Conservation (phyloP, 2,797 vertebrate genomes). For the Sardinella longiceps region DNA sequence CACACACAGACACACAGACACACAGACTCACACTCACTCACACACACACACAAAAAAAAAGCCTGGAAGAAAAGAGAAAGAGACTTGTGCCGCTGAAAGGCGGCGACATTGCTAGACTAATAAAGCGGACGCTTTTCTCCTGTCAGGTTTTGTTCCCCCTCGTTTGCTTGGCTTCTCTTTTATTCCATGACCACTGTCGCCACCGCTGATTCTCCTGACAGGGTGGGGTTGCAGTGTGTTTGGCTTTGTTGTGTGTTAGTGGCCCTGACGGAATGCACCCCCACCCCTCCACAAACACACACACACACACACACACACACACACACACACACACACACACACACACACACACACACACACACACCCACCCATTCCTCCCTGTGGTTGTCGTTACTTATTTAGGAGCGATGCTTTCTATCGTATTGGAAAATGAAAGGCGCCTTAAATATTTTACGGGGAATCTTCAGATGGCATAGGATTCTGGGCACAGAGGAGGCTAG, state of each 20-base stretch:
- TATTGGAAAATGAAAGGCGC: slow-evolving; percentile 74
- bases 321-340: slow-evolving; percentile 8
- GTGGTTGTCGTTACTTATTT: slow-evolving; percentile 82
- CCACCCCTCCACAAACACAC: background rate
- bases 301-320: slow-evolving; percentile 28
- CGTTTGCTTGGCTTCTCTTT: background rate
- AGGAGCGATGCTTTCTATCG: slow-evolving; percentile 74
- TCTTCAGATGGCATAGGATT: background rate
- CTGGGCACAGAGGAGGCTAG: background rate
- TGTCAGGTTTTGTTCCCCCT: slow-evolving; percentile 23
- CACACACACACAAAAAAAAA: background rate
- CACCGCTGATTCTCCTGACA: slow-evolving; percentile 53
- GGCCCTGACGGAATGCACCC: slow-evolving; percentile 34
- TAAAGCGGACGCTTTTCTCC: slow-evolving; percentile 46
- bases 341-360: slow-evolving; percentile 24
- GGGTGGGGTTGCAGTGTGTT: slow-evolving; percentile 11
- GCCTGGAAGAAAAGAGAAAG: slow-evolving; percentile 28
- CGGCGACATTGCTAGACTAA: slow-evolving; percentile 40
- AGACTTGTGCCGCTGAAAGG: slow-evolving; percentile 34
- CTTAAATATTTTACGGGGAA: slow-evolving; percentile 76
- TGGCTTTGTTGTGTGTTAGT: slow-evolving; percentile 66
- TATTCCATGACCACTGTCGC: slow-evolving; percentile 10
- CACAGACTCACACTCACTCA: no score
- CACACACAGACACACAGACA: no score
- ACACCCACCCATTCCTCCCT: slow-evolving; percentile 51